Evolutionary conservation across 2,888 invertebrate genomes (phyloP).

Genomic region (Dynastes maya): DNA sequence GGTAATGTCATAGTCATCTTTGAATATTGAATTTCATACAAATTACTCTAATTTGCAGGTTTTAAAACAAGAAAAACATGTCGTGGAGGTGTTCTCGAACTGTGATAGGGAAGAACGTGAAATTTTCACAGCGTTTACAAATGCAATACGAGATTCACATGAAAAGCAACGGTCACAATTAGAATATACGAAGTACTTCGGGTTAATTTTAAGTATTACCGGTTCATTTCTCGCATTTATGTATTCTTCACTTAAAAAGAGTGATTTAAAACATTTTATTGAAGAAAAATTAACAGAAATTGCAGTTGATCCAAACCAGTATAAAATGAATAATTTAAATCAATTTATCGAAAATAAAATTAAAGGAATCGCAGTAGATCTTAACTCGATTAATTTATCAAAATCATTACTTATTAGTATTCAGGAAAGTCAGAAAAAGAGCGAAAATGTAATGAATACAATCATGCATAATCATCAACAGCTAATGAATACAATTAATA

Average conservation of each 20-base stretch:
- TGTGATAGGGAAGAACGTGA: conserved; percentile 85
- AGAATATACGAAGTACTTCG: conserved; percentile 89
- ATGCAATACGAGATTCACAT: conserved; percentile 85
- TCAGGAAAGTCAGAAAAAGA: conserved; percentile 28
- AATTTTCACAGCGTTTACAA: conserved; percentile 81
- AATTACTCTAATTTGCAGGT: conserved; percentile 66
- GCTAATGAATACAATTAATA: conserved; percentile 42
- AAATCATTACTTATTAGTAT: neutral
- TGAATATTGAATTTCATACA: too few species aligned
- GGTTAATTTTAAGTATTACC: conserved; percentile 65
- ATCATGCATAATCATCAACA: conserved; percentile 53
- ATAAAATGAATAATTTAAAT: conserved; percentile 65
- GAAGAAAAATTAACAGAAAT: conserved; percentile 55
- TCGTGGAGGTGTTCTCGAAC: conserved; percentile 76
- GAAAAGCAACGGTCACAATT: conserved; percentile 87
- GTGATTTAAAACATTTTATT: conserved; percentile 66
- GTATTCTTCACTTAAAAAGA: conserved; percentile 64
- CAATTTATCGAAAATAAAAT: conserved; percentile 60
- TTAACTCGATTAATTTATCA: neutral
- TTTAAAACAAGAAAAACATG: conserved; percentile 76
- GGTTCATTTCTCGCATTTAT: conserved; percentile 67
- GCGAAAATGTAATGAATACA: conserved; percentile 31
- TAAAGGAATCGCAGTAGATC: neutral
- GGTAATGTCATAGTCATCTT: conserved; percentile 63
- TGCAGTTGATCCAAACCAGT: neutral